A percentile compares a stretch with the other conserved stretches of the same genome.
These are phyloP conservation scores for Platorchestia sp. DNA, from an alignment of 1,140 invertebrate species.

Conservation along the genomic window DNA sequence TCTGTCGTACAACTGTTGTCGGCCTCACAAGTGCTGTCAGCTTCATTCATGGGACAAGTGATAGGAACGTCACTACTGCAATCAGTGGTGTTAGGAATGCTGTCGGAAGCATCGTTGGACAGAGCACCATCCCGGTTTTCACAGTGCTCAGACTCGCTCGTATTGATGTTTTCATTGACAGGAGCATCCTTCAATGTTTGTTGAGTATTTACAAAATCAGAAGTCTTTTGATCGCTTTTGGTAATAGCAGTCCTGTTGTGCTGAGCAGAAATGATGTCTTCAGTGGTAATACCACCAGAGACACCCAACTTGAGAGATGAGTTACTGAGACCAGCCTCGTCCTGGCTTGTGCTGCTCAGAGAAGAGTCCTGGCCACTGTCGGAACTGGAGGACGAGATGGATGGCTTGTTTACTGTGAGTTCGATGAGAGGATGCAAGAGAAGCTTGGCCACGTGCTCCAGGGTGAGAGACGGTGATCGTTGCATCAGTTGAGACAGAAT, in stretches of 20 bases:
- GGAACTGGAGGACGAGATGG: not conserved
- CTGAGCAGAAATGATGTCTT: not conserved
- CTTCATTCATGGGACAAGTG: no score
- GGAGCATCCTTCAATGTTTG: not conserved
- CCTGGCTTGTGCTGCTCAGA: not conserved
- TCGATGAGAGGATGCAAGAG: constrained; percentile 12
- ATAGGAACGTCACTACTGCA: no score
- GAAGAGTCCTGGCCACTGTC: constrained; percentile 9
- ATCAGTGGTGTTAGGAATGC: not conserved
- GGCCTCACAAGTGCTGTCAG: no score
- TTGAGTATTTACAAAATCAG: not conserved
- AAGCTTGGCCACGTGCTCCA: not conserved
- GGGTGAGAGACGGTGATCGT: constrained; percentile 4
- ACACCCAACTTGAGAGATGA: not conserved
- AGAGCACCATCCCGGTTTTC: not conserved
- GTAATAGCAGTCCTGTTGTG: not conserved
- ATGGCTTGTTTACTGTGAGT: not conserved
- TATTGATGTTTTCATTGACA: not conserved
- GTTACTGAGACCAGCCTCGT: not conserved
- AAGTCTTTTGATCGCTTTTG: not conserved
- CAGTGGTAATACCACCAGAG: not conserved
- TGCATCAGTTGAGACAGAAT: constrained; percentile 37
- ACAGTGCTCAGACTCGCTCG: not conserved
- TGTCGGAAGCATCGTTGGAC: not conserved
- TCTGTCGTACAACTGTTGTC: no score